Base-by-base conservation (phyloP, 2,113 vertebrate species). In the Lophura nycthemera region DNA sequence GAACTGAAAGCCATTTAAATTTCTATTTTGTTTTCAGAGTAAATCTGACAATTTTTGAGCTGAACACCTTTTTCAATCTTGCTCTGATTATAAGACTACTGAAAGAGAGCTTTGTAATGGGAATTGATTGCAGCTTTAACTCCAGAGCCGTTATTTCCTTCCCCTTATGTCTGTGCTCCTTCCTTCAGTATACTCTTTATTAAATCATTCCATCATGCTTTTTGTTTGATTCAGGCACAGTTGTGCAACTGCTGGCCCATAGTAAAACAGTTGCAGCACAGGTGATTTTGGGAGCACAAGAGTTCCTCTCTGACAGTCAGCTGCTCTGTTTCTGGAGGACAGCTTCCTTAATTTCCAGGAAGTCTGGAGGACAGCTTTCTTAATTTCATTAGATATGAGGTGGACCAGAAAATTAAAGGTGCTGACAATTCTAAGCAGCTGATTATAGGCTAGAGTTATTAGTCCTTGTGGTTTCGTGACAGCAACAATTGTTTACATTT, bases 351-450 rank as follows among this genome's bases (percentile, higher is more conserved):
- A 94, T 96, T 95, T 92, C 76, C 38, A 38, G 38, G 38, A 86
- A 92, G 52, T 40, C 69, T 90, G 66, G 52, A 83, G 72, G 86
- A 88, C 61, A 90, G 88, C 61, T 94, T 93, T 75, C 90, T 60
- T 95, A 88, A 94, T 96, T 95, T 92, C 76, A 48, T 93, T 78
- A 75, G 47, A 60, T 84, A 90, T 61, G 88, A 93, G 88, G 77
- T 92, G 76, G 86, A 83, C 86, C 57, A 86, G 83, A 86, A 96
- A 95, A 96, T 94, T 71, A 75, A 88, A 90, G 63, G 20, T 83
- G 70, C 73, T 94, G 76, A 75, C 47, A 83, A 30, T 88, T 92
- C 47, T 67, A 92, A 83, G 80, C 52, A 93, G 52, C 38, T 88
- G 76, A 84, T 86, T 88, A 67, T 60, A 78, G 76, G 6, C 76